Base-by-base conservation (phyloP, 2,113 vertebrate genomes). In the Tonatia bakeri region DNA sequence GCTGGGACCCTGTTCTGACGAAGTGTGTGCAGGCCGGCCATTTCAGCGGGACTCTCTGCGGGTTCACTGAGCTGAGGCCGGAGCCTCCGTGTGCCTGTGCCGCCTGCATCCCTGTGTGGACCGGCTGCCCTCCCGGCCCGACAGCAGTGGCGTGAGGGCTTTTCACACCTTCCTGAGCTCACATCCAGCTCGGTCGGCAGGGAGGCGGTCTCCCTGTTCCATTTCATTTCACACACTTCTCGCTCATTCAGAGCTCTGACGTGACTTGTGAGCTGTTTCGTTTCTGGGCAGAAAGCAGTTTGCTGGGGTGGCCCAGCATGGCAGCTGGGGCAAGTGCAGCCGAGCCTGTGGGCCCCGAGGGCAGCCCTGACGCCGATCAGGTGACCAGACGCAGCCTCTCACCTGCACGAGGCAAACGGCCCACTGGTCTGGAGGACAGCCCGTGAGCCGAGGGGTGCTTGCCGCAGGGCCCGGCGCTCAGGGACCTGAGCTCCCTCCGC, bases 281-380 rank as follows among this genome's bases (percentile, higher is more conserved):
- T 47, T 24, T 19, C 73, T 17, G 43, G 73, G 43, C 43, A 19
- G 7, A 7, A 3, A 19, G 16, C 28, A 1, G 15, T 10, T 31
- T 17, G 72, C 40, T 10, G 72, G 14, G 40, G 11, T 4, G 10
- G 20, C 24, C 50, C 45, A 11, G 40, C 2, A 38, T 3, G 31
- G 43, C 0, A 40, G 22, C 31, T 36, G 43, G 14, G 17, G 16
- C 3, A n/a, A 24, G 0, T 2, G 54, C 5, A 8, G 26, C 26
- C 4, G 3, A 38, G 40, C 16, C 16, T 1, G 6, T 4, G 70
- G 70, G 24, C 6, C 17, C 72, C 2, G 5, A 8, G 36, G 11
- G n/a, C 33, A 28, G 1, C 11, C 8, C 15, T 6, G 3, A 12
- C 4, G 7, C 6, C 4, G 0, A 1, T 4, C 31, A 0, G 1